Conservation (phyloP, 2,113 vertebrate species). For the Nothoprocta perdicaria region DNA sequence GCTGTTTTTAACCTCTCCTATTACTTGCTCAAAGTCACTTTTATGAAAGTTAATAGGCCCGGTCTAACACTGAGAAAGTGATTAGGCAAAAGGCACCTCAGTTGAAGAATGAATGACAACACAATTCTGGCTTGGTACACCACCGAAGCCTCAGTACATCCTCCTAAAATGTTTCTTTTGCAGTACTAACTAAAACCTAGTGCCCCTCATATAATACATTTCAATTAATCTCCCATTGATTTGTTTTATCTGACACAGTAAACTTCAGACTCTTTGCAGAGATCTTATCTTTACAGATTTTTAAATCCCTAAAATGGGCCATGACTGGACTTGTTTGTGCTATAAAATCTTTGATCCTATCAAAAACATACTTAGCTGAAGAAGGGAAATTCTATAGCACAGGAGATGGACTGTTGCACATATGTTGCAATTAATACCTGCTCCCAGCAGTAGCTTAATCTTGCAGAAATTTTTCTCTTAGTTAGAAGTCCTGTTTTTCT, state of each 20-base stretch:
- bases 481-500: neutral
- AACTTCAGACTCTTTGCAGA: neutral
- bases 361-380: neutral
- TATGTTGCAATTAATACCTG: too few species aligned
- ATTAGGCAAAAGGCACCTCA: neutral
- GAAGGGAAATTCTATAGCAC: neutral
- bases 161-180: neutral
- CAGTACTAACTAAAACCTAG: neutral
- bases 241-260: neutral
- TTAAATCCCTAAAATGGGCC: neutral
- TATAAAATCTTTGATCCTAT: neutral
- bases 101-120: neutral
- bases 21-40: neutral
- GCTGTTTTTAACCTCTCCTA: neutral
- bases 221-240: neutral
- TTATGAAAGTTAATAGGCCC: neutral
- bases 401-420: too few species aligned
- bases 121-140: neutral
- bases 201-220: neutral
- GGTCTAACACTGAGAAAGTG: neutral
- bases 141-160: neutral
- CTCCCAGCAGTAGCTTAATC: too few species aligned
- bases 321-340: neutral
- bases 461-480: too few species aligned
- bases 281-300: neutral